These are phyloP conservation scores for Deilephila porcellus DNA, from an alignment of 2,888 invertebrate species.

Conservation along the genomic window DNA sequence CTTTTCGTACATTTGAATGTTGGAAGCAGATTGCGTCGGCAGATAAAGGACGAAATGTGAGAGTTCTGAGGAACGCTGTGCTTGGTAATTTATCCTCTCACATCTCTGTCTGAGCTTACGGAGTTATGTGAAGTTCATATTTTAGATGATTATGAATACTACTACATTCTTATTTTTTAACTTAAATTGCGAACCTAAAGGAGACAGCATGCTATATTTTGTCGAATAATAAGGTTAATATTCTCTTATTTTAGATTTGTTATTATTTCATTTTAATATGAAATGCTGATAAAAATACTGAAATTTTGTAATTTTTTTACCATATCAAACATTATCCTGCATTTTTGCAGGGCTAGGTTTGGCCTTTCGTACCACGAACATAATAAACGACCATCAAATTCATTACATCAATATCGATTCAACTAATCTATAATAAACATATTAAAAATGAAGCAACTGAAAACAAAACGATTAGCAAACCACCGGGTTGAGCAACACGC, in stretches of 20 bases:
- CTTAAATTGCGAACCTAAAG: too few species aligned
- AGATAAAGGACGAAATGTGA: constrained; percentile 27
- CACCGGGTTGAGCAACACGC: constrained; percentile 56
- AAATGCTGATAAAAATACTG: too few species aligned
- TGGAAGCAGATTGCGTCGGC: constrained; percentile 26
- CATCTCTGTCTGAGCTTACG: background rate
- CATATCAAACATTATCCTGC: too few species aligned
- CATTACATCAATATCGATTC: too few species aligned
- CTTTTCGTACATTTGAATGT: constrained; percentile 25
- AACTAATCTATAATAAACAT: background rate
- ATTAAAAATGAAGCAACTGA: constrained; percentile 34
- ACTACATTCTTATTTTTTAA: background rate
- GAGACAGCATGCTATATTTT: background rate
- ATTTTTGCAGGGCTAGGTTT: too few species aligned
- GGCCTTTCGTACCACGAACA: too few species aligned
- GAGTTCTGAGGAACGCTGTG: constrained; percentile 20
- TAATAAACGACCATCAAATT: too few species aligned
- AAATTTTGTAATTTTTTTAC: too few species aligned
- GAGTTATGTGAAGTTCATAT: background rate
- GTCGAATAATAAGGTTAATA: background rate
- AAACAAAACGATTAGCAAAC: constrained; percentile 40
- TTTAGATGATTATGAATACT: background rate
- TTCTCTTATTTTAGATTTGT: too few species aligned
- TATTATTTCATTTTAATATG: too few species aligned
- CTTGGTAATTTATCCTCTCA: constrained; percentile 10